Percentiles rank a stretch among this genome's conserved stretches.
Evolutionary conservation across 2,888 invertebrate genomes (phyloP).

Genomic region (Elysia crispata): DNA sequence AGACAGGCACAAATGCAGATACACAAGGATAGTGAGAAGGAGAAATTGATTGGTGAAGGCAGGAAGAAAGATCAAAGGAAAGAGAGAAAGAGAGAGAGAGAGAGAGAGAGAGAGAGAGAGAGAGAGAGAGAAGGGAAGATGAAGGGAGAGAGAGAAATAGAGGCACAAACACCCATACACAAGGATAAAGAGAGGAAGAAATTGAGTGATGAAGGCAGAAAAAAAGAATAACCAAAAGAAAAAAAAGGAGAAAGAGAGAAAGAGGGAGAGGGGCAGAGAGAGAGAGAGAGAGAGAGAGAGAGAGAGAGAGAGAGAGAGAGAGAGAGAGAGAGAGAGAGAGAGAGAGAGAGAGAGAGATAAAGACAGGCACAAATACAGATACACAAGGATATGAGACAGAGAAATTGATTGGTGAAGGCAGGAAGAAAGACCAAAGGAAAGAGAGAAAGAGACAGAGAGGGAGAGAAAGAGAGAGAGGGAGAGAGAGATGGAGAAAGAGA

Average conservation of each 20-base stretch:
- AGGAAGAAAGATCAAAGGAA: conserved; percentile 1
- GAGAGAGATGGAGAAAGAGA: too few relatives aligned
- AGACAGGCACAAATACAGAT: too few relatives aligned
- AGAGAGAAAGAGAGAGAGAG: conserved; percentile 32
- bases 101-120: background rate
- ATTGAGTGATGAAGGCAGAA: background rate
- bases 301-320: too few relatives aligned
- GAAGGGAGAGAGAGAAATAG: conserved; percentile 5
- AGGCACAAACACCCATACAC: conserved; percentile 14
- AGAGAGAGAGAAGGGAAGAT: background rate
- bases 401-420: too few relatives aligned
- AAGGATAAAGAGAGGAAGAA: too few relatives aligned
- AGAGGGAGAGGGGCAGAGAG: background rate
- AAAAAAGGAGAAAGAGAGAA: background rate
- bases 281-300: too few relatives aligned
- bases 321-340: too few relatives aligned
- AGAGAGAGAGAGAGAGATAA: too few relatives aligned
- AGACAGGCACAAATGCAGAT: background rate
- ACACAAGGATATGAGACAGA: too few relatives aligned
- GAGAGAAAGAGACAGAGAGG: too few relatives aligned
- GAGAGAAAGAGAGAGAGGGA: too few relatives aligned
- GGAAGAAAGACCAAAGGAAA: too few relatives aligned
- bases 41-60: conserved; percentile 13
- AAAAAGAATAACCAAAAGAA: background rate
- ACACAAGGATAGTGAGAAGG: conserved; percentile 20